phyloP scores from a whole-genome alignment of 2,888 invertebrate genomes.

The Conops quadrifasciatus region DNA sequence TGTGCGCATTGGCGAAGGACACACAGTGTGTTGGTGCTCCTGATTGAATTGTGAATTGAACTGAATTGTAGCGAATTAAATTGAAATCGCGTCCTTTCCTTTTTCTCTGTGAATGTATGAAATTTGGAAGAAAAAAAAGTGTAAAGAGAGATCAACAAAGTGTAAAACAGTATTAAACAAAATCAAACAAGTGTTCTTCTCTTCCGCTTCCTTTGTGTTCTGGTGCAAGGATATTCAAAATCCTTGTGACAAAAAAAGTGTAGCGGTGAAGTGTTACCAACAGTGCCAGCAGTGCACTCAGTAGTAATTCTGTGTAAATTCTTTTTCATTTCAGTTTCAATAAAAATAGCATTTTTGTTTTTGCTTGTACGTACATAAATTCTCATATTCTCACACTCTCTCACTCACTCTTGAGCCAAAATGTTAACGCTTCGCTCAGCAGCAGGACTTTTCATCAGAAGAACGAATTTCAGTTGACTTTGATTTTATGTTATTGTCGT shows the following conservation, averaged over 20 bases:
- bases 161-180: not conserved
- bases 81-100: not conserved
- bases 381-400: too few relatives aligned
- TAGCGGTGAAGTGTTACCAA: constrained; percentile 17
- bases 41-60: not conserved
- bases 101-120: not conserved
- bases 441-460: too few relatives aligned
- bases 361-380: too few relatives aligned
- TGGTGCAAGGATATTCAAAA: constrained; percentile 1
- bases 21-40: not conserved
- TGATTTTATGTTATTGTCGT: too few relatives aligned
- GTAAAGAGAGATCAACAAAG: not conserved
- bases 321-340: not conserved
- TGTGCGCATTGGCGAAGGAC: not conserved
- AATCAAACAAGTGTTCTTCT: not conserved
- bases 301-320: constrained; percentile 18
- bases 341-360: constrained; percentile 8
- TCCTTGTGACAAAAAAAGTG: constrained; percentile 5
- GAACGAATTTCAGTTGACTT: too few relatives aligned
- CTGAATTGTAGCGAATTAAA: not conserved
- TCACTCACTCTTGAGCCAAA: too few relatives aligned
- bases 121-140: not conserved
- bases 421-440: too few relatives aligned
- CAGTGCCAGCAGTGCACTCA: constrained; percentile 57
- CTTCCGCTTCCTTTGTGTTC: not conserved